Evolutionary conservation across 2,797 vertebrate genomes (phyloP).

Genomic region (Peromyscus aztecus): DNA sequence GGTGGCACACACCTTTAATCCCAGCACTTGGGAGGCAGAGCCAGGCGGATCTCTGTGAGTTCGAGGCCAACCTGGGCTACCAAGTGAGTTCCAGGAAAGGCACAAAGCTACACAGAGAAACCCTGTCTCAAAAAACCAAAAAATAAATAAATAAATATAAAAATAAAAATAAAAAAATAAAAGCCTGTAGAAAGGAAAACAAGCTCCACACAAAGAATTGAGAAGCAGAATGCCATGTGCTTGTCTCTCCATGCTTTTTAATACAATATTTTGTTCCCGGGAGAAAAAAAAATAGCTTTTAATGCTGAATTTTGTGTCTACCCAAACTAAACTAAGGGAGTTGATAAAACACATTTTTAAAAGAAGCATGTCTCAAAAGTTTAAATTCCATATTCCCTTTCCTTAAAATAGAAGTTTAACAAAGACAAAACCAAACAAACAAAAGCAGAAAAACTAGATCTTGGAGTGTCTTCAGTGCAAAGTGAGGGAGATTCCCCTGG

Average conservation of each 20-base stretch:
- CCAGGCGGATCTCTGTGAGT: too few species aligned
- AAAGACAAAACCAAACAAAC: not conserved
- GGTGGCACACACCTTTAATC: too few species aligned
- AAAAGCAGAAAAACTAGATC: not conserved
- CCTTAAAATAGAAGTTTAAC: not conserved
- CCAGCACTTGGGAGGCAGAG: too few species aligned
- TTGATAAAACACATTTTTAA: not conserved
- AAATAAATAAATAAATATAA: too few species aligned
- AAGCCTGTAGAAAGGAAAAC: not conserved
- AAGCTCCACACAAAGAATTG: not conserved
- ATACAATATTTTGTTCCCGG: not conserved
- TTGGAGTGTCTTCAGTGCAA: not conserved
- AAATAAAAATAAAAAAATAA: not conserved
- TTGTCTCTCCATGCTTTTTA: not conserved
- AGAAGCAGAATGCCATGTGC: not conserved
- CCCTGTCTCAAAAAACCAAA: too few species aligned
- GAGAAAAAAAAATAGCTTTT: not conserved
- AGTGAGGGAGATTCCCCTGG: not conserved
- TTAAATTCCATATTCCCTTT: not conserved
- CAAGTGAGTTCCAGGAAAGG: too few species aligned
- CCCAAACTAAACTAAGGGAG: constrained; percentile 18
- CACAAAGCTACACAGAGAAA: too few species aligned
- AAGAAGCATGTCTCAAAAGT: not conserved
- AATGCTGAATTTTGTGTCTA: not conserved
- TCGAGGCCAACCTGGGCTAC: too few species aligned